Percentiles rank a stretch among this genome's conserved stretches.
These are phyloP conservation scores for Caenorhabditis uteleia DNA, from an alignment of 2,888 invertebrate genomes.

Conservation along the genomic window DNA sequence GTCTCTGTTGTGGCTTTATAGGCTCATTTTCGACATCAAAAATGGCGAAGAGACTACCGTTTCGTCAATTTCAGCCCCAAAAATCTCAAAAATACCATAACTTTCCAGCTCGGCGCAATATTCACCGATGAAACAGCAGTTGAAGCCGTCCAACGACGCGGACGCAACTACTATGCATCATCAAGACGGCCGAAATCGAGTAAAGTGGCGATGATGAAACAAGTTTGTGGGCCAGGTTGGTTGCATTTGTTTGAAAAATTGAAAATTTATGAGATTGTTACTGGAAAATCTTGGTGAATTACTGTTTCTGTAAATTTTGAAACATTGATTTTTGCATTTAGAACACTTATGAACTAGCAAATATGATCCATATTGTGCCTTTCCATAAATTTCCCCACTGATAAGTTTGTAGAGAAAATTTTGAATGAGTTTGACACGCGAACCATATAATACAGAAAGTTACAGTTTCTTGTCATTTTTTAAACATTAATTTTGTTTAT, in stretches of 20 bases:
- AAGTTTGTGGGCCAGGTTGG: conserved; percentile 80
- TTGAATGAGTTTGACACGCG: too few species aligned
- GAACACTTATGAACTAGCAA: too few species aligned
- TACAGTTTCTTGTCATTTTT: too few species aligned
- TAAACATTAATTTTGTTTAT: too few species aligned
- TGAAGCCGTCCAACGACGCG: conserved; percentile 76
- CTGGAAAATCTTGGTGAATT: too few species aligned
- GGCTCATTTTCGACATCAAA: too few species aligned
- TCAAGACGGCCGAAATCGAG: conserved; percentile 32
- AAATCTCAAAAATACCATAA: neutral
- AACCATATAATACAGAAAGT: too few species aligned
- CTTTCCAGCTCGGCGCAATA: conserved; percentile 80
- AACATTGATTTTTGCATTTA: too few species aligned
- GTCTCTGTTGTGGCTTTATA: neutral
- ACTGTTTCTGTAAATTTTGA: neutral
- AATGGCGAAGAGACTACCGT: too few species aligned
- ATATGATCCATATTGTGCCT: too few species aligned
- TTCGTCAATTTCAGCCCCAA: neutral
- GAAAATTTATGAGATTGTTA: conserved; percentile 3
- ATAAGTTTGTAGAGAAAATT: too few species aligned
- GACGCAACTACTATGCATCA: conserved; percentile 27
- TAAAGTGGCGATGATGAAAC: conserved; percentile 77
- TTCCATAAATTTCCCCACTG: too few species aligned
- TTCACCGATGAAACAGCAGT: conserved; percentile 84
- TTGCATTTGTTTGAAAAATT: neutral